Conservation (phyloP, 2,113 vertebrate genomes). For the Menura novaehollandiae region DNA sequence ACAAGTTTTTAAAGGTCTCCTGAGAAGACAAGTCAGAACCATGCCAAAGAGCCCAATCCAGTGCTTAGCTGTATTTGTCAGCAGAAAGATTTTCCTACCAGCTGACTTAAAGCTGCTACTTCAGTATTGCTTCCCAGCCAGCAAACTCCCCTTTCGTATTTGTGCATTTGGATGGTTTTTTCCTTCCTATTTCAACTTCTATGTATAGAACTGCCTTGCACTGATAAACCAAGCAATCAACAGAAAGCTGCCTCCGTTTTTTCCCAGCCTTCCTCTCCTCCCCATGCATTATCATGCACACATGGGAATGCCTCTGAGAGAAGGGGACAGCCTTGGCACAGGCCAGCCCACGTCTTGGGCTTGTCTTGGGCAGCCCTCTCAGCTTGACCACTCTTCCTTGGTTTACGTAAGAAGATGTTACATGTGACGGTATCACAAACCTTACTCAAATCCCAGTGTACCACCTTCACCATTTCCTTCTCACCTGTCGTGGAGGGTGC, state of each 20-base stretch:
- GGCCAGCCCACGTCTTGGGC: not conserved
- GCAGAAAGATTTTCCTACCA: not conserved
- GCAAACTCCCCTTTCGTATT: not conserved
- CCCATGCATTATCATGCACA: rapidly evolving
- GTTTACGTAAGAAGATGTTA: not conserved
- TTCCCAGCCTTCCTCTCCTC: not conserved
- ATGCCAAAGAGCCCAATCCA: not conserved
- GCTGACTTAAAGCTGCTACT: not conserved
- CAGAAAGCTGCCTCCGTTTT: not conserved
- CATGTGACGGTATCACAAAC: not conserved
- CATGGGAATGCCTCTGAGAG: rapidly evolving
- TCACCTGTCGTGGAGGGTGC: not conserved
- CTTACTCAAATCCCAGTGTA: not conserved
- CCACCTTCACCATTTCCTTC: not conserved
- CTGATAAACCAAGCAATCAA: not conserved
- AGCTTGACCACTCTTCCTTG: rapidly evolving
- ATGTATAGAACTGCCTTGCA: not conserved
- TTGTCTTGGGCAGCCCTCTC: not conserved
- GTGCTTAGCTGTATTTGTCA: not conserved
- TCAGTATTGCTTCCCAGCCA: not conserved
- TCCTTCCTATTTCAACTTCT: not conserved
- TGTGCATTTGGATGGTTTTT: not conserved
- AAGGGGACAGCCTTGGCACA: not conserved
- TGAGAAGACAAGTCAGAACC: not conserved
- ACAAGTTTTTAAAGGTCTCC: not conserved